Evolutionary conservation across 2,888 invertebrate species (phyloP), one percentile per base, ranked within the genome.

Genomic region (Sesia bembeciformis): DNA sequence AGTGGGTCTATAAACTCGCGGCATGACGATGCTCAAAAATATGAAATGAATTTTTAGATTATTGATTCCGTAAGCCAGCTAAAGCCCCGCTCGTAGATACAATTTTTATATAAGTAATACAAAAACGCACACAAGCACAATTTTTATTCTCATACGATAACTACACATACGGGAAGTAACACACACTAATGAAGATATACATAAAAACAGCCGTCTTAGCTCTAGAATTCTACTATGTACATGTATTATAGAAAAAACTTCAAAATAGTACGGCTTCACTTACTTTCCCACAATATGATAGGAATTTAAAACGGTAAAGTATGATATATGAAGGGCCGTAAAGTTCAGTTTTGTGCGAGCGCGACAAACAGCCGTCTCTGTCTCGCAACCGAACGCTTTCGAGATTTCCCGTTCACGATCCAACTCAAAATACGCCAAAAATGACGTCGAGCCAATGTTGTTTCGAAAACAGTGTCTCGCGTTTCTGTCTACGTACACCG

Each of bases 391-490:
- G 88, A 89, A 78, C 66, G 79, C 79, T 85, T 88, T 87, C 88
- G 88, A 88, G 86, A 84, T 89, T 88, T 88, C 86, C 86, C 87
- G 88, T 86, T 75, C 81, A 76, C 82, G 84, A 74, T 76, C 78
- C 84, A 87, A 88, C 89, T 88, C 89, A 88, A 89, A 90, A 89
- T 87, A 89, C 89, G 88, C 88, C 87, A 89, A 89, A 89, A 90
- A 87, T 88, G 82, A 87, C 87, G 87, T 86, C 53, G 84, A 78
- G 78, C 77, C 80, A 81, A 79, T 72, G 76, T 75, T 78, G 84
- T 87, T 88, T 88, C 87, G 81, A 87, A 88, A 88, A 88, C 87
- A 87, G 86, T 88, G 79, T 83, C 75, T 81, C 86, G 84, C 78
- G 87, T 79, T 82, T 82, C 83, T 76, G 77, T 74, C 78, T 70